Evolutionary conservation across 1,140 invertebrate species (phyloP).

Genomic region (Matsumurasca onukii): DNA sequence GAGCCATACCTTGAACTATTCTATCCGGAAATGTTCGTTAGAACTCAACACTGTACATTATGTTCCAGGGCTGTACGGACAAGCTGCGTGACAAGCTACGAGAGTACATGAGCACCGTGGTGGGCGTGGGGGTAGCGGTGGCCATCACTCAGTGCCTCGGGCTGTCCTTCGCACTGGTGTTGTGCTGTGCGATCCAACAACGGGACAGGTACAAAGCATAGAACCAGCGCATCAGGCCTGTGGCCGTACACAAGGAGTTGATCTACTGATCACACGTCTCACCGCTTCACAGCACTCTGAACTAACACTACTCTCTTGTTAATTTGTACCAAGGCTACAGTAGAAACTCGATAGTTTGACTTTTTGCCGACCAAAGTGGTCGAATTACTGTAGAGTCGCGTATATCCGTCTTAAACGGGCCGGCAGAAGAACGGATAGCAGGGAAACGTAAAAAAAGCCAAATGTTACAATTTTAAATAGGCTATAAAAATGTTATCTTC

Average conservation of each 20-base stretch:
- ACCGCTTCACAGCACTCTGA: too few species aligned
- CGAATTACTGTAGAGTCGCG: too few species aligned
- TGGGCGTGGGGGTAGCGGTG: constrained; percentile 63
- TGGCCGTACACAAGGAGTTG: neutral
- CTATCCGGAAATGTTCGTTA: neutral
- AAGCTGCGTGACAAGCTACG: constrained; percentile 63
- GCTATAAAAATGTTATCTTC: too few species aligned
- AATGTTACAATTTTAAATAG: too few species aligned
- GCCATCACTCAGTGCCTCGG: constrained; percentile 70
- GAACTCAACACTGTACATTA: constrained; percentile 12
- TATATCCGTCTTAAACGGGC: too few species aligned
- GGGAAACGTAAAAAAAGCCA: too few species aligned
- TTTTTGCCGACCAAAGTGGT: too few species aligned
- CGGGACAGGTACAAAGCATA: constrained; percentile 43
- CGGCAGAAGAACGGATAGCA: too few species aligned
- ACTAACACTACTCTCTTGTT: too few species aligned
- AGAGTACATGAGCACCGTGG: constrained; percentile 60
- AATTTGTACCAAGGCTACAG: too few species aligned
- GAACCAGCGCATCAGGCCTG: neutral
- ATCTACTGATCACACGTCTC: neutral
- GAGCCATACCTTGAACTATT: too few species aligned
- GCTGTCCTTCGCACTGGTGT: constrained; percentile 73
- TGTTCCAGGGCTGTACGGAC: constrained; percentile 67
- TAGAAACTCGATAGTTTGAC: too few species aligned
- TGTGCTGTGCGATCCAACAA: constrained; percentile 68